Conservation (phyloP, 1,140 invertebrate species). For the Neotoxoptera formosana region DNA sequence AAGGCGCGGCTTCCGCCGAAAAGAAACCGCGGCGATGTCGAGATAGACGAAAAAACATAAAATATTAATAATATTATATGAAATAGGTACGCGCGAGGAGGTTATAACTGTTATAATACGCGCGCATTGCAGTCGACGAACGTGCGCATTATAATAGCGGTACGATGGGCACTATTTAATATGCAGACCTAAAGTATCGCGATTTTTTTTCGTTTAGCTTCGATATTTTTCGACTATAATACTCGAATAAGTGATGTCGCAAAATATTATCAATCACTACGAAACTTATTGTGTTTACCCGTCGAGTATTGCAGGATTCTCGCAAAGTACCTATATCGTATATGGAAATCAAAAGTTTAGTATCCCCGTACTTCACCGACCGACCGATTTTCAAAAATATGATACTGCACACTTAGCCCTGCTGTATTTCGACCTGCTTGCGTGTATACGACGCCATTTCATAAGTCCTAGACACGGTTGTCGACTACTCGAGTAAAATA, state of each 20-base stretch:
- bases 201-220: not conserved
- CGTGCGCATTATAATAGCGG: not conserved
- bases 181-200: not conserved
- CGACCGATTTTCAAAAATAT: too few relatives aligned
- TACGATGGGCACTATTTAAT: not conserved
- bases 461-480: too few relatives aligned
- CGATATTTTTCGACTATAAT: not conserved
- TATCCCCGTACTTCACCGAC: not conserved
- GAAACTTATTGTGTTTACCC: too few relatives aligned
- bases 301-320: too few relatives aligned
- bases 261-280: not conserved
- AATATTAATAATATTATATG: not conserved
- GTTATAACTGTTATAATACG: not conserved
- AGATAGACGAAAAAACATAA: not conserved
- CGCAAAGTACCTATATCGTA: not conserved
- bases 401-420: too few relatives aligned
- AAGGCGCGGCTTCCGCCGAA: constrained; percentile 37
- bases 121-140: not conserved
- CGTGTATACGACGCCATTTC: too few relatives aligned
- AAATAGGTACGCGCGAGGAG: not conserved
- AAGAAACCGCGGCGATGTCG: not conserved
- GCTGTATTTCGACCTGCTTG: too few relatives aligned
- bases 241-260: not conserved
- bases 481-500: too few relatives aligned
- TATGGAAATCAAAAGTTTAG: not conserved